Conservation (phyloP, 2,113 vertebrate genomes). For the Manacus vitellinus region DNA sequence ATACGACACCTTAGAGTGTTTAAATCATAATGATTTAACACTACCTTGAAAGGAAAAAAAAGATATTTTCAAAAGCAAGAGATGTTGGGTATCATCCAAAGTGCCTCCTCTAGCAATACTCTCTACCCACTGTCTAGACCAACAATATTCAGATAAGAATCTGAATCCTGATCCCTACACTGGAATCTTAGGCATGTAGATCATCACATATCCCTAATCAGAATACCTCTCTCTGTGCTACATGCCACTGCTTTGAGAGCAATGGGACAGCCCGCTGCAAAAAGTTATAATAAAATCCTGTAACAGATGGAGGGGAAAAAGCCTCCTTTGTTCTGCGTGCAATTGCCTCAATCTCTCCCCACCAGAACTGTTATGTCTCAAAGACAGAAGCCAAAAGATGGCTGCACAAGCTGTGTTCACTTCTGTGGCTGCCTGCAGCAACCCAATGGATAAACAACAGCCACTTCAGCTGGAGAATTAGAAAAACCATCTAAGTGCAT, state of each 20-base stretch:
- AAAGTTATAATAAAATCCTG: not conserved
- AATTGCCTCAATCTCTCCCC: not conserved
- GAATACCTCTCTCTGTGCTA: not conserved
- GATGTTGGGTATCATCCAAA: not conserved
- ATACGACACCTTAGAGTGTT: not conserved
- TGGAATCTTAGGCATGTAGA: not conserved
- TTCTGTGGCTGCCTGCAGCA: not conserved
- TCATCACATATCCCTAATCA: not conserved
- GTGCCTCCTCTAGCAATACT: not conserved
- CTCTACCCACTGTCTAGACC: slow-evolving; percentile 20
- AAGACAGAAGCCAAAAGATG: slow-evolving; percentile 17
- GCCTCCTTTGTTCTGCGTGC: not conserved
- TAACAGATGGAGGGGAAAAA: not conserved
- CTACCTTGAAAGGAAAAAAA: not conserved
- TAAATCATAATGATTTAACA: not conserved
- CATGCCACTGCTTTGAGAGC: not conserved
- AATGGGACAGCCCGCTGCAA: not conserved
- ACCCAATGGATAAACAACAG: not conserved
- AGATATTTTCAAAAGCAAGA: not conserved
- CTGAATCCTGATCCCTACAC: not conserved
- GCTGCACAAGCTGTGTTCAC: not conserved
- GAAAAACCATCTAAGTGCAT: not conserved
- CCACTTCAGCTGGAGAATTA: not conserved
- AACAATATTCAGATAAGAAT: not conserved
- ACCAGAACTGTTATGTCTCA: not conserved